Evolutionary conservation across 2,797 vertebrate genomes (phyloP).

Genomic region (Gila robusta): DNA sequence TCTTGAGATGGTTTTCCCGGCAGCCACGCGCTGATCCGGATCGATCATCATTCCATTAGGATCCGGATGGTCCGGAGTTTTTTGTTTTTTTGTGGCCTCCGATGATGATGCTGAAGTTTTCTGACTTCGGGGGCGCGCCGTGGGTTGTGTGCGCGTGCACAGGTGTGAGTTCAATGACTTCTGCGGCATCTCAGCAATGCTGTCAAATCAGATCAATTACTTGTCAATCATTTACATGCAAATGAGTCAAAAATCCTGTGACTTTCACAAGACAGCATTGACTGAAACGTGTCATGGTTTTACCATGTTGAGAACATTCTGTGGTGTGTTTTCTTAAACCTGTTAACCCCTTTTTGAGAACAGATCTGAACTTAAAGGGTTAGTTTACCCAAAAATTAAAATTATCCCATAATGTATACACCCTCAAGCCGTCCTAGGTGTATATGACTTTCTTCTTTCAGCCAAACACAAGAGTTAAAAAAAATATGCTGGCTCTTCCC

Average conservation of each 20-base stretch:
- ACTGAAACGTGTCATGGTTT: not conserved
- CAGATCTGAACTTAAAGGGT: too few relatives aligned
- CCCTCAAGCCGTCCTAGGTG: too few relatives aligned
- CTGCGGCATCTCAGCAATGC: not conserved
- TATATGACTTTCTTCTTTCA: too few relatives aligned
- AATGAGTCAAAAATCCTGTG: not conserved
- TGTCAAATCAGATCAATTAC: not conserved
- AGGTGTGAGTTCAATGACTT: slow-evolving; percentile 14
- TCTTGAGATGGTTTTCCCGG: not conserved
- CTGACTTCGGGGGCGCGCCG: not conserved
- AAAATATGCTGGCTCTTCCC: too few relatives aligned
- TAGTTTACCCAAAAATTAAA: too few relatives aligned
- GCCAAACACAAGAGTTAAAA: too few relatives aligned
- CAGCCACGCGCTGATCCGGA: not conserved
- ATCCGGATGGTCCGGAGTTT: not conserved
- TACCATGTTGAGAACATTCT: not conserved
- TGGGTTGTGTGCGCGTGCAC: not conserved
- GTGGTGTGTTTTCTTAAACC: too few relatives aligned
- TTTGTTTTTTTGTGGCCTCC: not conserved
- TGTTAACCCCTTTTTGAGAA: too few relatives aligned
- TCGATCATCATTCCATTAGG: slow-evolving; percentile 10
- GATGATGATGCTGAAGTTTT: not conserved
- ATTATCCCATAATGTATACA: too few relatives aligned
- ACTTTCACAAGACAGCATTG: not conserved
- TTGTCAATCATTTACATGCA: slow-evolving; percentile 6